Evolutionary conservation across 2,797 vertebrate species (phyloP).

Genomic region (Adelosebastes latens): DNA sequence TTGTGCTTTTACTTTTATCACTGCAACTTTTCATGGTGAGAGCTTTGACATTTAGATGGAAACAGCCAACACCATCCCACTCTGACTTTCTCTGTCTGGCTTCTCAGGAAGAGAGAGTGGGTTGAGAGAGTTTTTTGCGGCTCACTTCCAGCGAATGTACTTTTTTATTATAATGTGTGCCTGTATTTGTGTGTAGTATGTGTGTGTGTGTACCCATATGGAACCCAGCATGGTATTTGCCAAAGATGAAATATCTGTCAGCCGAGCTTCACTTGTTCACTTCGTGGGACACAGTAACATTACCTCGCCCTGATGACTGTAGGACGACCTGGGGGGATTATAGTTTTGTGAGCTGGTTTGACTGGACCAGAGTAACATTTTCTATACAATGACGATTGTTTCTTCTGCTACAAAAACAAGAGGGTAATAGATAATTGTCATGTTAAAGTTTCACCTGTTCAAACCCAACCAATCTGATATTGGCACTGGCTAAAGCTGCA

Average conservation of each 20-base stretch:
- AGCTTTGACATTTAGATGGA: constrained; percentile 65
- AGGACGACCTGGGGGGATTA: not conserved
- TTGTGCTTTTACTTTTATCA: constrained; percentile 42
- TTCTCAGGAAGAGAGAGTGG: constrained; percentile 28
- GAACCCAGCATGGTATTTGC: constrained; percentile 20
- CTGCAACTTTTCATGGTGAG: constrained; percentile 50
- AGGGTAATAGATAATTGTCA: not conserved
- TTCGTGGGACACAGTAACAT: constrained; percentile 9
- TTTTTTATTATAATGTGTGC: constrained; percentile 10
- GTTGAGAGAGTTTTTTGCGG: constrained; percentile 24
- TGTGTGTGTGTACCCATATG: not conserved
- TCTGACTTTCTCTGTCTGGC: constrained; percentile 28
- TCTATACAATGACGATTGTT: not conserved
- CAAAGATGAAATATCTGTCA: constrained; percentile 14
- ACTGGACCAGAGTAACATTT: not conserved
- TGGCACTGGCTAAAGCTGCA: not conserved
- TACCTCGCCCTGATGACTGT: not conserved
- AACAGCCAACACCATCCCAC: constrained; percentile 34
- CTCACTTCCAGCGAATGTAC: constrained; percentile 28
- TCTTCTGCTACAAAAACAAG: not conserved
- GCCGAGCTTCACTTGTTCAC: constrained; percentile 8
- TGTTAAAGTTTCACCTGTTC: not conserved
- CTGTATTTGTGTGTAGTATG: constrained; percentile 3
- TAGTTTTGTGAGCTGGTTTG: not conserved
- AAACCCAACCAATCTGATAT: not conserved